Evolutionary conservation across 2,113 vertebrate genomes (phyloP).

Genomic region (Limnothrissa miodon): DNA sequence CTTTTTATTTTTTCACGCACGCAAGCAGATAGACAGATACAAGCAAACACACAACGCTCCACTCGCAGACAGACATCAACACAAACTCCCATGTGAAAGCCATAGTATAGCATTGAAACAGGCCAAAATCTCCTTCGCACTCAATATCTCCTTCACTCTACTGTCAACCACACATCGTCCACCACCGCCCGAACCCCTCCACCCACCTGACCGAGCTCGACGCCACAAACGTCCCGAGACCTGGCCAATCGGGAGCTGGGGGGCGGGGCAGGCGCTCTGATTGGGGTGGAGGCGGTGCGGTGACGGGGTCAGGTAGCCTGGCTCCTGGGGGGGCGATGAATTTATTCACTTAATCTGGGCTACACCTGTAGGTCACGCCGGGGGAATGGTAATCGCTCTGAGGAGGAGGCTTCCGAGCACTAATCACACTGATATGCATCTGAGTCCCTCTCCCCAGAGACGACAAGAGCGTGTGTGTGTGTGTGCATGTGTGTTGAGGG

Average conservation of each 20-base stretch:
- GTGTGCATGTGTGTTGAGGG: conserved; percentile 24
- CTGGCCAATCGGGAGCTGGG: neutral
- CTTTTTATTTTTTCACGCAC: neutral
- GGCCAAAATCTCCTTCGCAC: too few species aligned
- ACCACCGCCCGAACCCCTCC: neutral
- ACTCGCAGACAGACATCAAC: neutral
- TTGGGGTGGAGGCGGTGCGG: conserved; percentile 43
- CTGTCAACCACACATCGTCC: neutral
- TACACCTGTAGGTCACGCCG: conserved; percentile 77
- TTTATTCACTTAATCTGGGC: conserved; percentile 73
- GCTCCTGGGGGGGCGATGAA: conserved; percentile 65
- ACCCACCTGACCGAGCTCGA: neutral
- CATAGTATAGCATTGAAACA: too few species aligned
- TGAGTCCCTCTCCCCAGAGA: conserved; percentile 72
- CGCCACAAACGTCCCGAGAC: neutral
- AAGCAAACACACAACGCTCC: neutral
- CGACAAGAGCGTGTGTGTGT: conserved; percentile 2
- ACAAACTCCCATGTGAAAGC: conserved; percentile 19
- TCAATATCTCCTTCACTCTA: neutral
- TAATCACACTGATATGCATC: conserved; percentile 78
- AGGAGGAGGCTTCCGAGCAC: conserved; percentile 55
- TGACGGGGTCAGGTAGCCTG: conserved; percentile 52
- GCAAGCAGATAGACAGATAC: conserved; percentile 10
- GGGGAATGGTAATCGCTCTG: conserved; percentile 72
- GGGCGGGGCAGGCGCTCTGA: conserved; percentile 45